Conservation (phyloP, 2,113 vertebrate genomes). For the Ovibos moschatus region DNA sequence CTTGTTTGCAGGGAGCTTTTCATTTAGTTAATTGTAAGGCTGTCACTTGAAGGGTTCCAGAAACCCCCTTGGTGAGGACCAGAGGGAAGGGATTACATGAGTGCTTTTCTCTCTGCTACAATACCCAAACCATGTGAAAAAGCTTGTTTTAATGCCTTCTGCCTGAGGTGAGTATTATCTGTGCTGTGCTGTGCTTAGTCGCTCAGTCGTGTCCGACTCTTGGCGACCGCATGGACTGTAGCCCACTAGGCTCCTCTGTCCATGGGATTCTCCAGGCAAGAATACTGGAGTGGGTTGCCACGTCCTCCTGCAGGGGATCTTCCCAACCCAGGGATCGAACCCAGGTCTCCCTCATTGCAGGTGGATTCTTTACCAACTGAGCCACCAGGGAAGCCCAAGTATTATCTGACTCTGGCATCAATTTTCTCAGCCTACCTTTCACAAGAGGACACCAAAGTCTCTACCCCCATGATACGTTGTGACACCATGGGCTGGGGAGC, state of each 20-base stretch:
- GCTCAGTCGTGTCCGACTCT: not conserved
- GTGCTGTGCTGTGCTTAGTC: not conserved
- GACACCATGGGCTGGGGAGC: not conserved
- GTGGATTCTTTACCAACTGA: not conserved
- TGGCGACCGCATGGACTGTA: not conserved
- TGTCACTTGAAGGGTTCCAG: not conserved
- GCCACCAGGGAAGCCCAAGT: not conserved
- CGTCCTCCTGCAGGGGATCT: not conserved
- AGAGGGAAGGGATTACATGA: slow-evolving; percentile 11
- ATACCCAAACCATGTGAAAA: not conserved
- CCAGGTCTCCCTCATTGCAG: not conserved
- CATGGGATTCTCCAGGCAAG: not conserved
- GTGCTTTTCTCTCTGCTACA: not conserved
- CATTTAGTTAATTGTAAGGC: slow-evolving; percentile 51
- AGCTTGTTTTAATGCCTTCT: not conserved
- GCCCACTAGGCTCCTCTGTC: not conserved
- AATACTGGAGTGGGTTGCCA: not conserved
- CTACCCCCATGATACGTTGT: not conserved
- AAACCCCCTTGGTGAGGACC: not conserved
- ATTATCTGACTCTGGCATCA: not conserved
- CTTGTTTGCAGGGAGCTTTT: not conserved
- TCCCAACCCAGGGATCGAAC: not conserved
- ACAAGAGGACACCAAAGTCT: not conserved
- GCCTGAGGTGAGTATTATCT: not conserved
- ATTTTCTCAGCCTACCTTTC: not conserved